phyloP scores from a whole-genome alignment of 2,113 vertebrate genomes.

The Peromyscus maniculatus region DNA sequence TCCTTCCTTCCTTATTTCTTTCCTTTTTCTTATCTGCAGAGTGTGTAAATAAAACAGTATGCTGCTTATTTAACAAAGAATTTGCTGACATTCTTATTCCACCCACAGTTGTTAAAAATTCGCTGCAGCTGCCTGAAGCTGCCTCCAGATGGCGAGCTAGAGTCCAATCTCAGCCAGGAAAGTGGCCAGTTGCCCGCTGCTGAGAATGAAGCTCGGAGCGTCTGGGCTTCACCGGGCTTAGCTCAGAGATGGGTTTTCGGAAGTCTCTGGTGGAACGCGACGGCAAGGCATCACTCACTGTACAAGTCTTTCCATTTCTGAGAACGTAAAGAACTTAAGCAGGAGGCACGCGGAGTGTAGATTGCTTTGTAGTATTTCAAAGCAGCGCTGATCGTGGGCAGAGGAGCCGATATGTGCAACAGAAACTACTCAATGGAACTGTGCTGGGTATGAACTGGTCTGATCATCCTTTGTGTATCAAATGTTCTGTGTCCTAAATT shows the following conservation, averaged over 20 bases:
- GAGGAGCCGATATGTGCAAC: constrained; percentile 65
- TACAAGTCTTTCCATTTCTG: not conserved
- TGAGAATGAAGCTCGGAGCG: not conserved
- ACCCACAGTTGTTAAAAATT: not conserved
- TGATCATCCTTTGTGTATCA: constrained; percentile 72
- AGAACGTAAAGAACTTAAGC: constrained; percentile 56
- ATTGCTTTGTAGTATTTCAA: constrained; percentile 68
- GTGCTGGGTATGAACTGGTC: constrained; percentile 70
- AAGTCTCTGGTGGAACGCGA: constrained; percentile 20
- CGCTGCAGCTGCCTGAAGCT: not conserved
- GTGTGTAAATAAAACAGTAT: constrained; percentile 46
- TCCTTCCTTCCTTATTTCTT: no score
- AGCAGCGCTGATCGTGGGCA: constrained; percentile 63
- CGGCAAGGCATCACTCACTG: constrained; percentile 30
- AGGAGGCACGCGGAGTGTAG: constrained; percentile 29
- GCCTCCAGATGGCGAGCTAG: constrained; percentile 75
- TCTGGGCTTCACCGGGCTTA: not conserved
- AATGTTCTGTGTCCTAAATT: constrained; percentile 69
- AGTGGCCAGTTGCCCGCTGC: constrained; percentile 36
- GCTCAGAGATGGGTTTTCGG: not conserved
- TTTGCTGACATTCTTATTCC: constrained; percentile 49
- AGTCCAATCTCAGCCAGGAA: not conserved
- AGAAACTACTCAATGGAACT: constrained; percentile 69
- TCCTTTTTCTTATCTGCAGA: not conserved
- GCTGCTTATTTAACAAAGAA: constrained; percentile 66